These are phyloP conservation scores for Oceanites oceanicus DNA, from an alignment of 2,113 vertebrate genomes.

Conservation along the genomic window DNA sequence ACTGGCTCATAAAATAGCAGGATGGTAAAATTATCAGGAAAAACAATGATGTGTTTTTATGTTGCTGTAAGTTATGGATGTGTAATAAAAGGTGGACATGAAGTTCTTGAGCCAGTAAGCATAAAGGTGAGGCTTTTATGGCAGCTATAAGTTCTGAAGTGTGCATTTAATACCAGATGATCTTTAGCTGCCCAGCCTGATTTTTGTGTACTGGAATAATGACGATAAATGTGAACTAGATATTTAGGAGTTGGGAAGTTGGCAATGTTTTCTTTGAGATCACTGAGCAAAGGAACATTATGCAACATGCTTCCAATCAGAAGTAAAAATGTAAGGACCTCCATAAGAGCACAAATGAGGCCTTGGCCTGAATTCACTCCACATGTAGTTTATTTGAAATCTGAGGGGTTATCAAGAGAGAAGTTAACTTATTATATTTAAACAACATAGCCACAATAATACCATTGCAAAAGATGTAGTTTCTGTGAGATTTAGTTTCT, in stretches of 20 bases:
- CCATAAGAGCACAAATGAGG: background rate
- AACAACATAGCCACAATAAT: background rate
- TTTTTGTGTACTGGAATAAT: background rate
- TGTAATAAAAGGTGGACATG: slow-evolving; percentile 4
- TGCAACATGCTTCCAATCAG: background rate
- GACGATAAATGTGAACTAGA: background rate
- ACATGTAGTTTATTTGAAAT: background rate
- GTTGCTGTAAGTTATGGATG: slow-evolving; percentile 11
- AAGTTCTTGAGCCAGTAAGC: slow-evolving; percentile 6
- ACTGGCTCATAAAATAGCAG: slow-evolving; percentile 29
- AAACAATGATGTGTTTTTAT: slow-evolving; percentile 39
- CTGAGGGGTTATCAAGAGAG: background rate
- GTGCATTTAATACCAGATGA: background rate
- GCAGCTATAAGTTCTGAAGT: background rate
- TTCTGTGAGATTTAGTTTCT: background rate
- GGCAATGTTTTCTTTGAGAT: background rate
- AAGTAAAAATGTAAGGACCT: background rate
- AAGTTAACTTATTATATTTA: background rate
- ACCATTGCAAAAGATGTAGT: background rate
- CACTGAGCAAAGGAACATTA: background rate
- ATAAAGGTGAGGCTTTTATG: slow-evolving; percentile 32
- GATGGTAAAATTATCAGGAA: slow-evolving; percentile 28
- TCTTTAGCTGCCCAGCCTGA: background rate
- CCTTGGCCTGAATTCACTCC: background rate
- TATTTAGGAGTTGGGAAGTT: background rate